A percentile compares a stretch with the other conserved stretches of the same genome.
These are phyloP conservation scores for Chitala chitala DNA, from an alignment of 2,113 vertebrate genomes.

Conservation along the genomic window DNA sequence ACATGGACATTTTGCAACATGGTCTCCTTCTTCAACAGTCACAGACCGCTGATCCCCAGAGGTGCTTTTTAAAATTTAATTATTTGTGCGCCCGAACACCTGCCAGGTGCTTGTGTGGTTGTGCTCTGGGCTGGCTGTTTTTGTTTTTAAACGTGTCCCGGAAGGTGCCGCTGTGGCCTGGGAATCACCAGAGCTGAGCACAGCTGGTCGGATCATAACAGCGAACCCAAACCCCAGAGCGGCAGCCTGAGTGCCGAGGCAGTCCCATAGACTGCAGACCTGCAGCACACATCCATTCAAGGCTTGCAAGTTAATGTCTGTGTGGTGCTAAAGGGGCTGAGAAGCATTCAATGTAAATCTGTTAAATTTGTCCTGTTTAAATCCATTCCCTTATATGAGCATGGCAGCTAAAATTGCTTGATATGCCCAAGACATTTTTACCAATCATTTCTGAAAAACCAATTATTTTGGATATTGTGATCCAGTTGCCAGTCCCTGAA, in stretches of 20 bases:
- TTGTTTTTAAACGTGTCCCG: constrained; percentile 15
- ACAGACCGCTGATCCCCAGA: background rate
- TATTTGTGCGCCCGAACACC: background rate
- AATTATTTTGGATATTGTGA: too few species aligned
- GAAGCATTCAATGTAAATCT: too few species aligned
- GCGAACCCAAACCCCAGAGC: background rate
- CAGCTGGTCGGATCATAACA: background rate
- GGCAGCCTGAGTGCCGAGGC: background rate
- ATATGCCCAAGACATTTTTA: too few species aligned
- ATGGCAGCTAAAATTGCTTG: too few species aligned
- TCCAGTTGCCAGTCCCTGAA: too few species aligned
- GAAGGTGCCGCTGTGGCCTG: background rate
- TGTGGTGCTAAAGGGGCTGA: too few species aligned
- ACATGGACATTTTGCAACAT: background rate
- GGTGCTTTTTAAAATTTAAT: background rate
- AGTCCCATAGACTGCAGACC: too few species aligned
- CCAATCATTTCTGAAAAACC: too few species aligned
- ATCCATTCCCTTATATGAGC: too few species aligned
- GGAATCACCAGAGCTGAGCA: background rate
- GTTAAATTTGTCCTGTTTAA: too few species aligned
- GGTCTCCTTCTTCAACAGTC: background rate
- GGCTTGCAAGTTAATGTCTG: background rate
- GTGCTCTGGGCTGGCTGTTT: background rate
- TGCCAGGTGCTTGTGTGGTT: background rate
- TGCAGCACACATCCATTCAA: background rate